Evolutionary conservation across 2,888 invertebrate species (phyloP).

Genomic region (Coelopa pilipes): DNA sequence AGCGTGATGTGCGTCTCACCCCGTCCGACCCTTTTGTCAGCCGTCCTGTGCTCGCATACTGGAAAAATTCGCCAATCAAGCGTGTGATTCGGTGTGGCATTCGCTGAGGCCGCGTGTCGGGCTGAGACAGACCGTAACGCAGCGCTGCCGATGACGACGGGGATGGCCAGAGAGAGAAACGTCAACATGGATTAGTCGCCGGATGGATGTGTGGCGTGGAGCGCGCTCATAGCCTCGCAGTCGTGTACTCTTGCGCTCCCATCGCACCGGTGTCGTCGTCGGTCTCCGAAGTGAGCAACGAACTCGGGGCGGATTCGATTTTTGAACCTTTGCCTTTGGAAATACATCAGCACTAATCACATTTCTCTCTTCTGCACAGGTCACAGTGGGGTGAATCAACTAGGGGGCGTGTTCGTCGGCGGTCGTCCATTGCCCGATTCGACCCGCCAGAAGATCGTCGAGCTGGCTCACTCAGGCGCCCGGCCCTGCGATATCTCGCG

Average conservation of each 20-base stretch:
- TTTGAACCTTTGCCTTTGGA: background rate
- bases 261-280: too few species aligned
- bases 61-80: constrained; percentile 52
- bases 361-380: constrained; percentile 65
- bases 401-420: constrained; percentile 99
- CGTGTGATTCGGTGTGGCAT: constrained; percentile 58
- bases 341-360: background rate
- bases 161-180: constrained; percentile 47
- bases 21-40: background rate
- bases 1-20: background rate
- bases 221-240: constrained; percentile 11
- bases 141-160: too few species aligned
- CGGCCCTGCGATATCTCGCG: constrained; percentile 98
- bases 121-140: too few species aligned
- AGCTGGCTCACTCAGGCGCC: constrained; percentile 97
- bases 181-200: constrained; percentile 56
- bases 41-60: constrained; percentile 33
- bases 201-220: constrained; percentile 26
- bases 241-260: background rate
- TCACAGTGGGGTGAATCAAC: constrained; percentile 99
- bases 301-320: background rate
- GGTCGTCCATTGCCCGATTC: constrained; percentile 97
- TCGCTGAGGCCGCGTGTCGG: constrained; percentile 37
- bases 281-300: background rate
- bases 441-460: constrained; percentile 98